Percentiles rank a stretch among this genome's conserved stretches.
phyloP scores from a whole-genome alignment of 2,113 vertebrate genomes.

The human region GRCh38 chr15:49245001-49245500 shows the following conservation, averaged over 20 bases:
- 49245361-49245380: not conserved
- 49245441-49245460: not conserved
- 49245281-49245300: not conserved
- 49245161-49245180: not conserved
- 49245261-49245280: not conserved
- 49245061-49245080: not conserved
- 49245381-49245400: not conserved
- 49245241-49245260: not conserved
- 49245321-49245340: no score
- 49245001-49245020: not conserved
- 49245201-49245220: not conserved
- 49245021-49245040: not conserved
- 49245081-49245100: not conserved
- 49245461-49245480: not conserved
- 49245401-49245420: not conserved
- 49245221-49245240: not conserved
- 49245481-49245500: not conserved
- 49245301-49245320: not conserved
- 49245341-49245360: not conserved
- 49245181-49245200: not conserved
- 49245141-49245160: not conserved
- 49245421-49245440: not conserved
- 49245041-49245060: not conserved
- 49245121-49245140: not conserved
- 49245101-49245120: slow-evolving; percentile 25